Evolutionary conservation across 2,113 vertebrate genomes (phyloP), one percentile per base, ranked within the genome.

Genomic region (Triplophysa rosa): DNA sequence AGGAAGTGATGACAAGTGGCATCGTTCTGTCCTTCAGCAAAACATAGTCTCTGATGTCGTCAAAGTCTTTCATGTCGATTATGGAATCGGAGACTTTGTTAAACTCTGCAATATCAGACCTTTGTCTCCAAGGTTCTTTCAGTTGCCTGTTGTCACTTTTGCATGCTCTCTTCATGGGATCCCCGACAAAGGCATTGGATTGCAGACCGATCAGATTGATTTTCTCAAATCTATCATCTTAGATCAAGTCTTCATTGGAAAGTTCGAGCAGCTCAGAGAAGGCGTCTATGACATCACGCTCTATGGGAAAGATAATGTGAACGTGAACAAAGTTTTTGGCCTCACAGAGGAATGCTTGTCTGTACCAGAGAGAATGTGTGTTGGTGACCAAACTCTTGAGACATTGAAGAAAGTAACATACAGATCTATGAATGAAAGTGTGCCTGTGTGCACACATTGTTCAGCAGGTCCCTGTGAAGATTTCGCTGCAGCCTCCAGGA

Each of bases 141-240:
- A 88, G 14, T 91, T 96, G 93, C 97, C 96, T 0, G 94, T 98
- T 66, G 88, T 96, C 9, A 96, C 95, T 0, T 97, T 95, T 0
- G 77, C 54, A 0, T 97, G 95, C 11, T 91, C 93, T 8, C 62
- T 98, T 47, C 86, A 92, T 13, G 94, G 93, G 3, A 45, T 95
- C 72, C 91, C 89, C 0, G 90, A 93, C 17, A 77, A 88, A 0
- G 88, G 88, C 3, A 76, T 70, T 40, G 91, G 88, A 49, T 96
- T 94, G 96, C 91, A 91, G 1, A 74, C 58, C 0, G 70, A 84
- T 0, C 93, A 95, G 77, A 87, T 92, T 0, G 81, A 89, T 4
- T 77, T 88, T 33, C 88, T 98, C 42, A 95, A 95, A 70, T 90
- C 88, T 0, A 47, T 95, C 79, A 87, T 97, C 1, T 85, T 94